Conservation (phyloP, 2,113 vertebrate species). For the Meleagris gallopavo region DNA sequence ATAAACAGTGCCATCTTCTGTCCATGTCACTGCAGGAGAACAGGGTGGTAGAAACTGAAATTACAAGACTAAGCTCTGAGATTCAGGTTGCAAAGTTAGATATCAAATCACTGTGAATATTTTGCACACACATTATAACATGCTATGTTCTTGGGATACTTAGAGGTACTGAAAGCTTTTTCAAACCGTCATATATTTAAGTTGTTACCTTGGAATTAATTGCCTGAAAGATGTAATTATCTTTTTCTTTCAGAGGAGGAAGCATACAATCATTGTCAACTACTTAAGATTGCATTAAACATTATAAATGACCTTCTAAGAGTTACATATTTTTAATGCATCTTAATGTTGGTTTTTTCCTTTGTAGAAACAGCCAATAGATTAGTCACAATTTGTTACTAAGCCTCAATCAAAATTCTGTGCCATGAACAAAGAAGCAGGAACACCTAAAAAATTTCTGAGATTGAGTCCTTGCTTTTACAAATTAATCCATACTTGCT, state of each 20-base stretch:
- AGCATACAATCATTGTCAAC: neutral
- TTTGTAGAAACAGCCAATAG: neutral
- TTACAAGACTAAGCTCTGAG: neutral
- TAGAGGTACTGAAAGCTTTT: neutral
- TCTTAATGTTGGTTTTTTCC: neutral
- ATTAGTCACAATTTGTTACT: neutral
- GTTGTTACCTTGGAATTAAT: constrained; percentile 17
- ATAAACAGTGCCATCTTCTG: constrained; percentile 80
- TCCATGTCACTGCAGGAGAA: constrained; percentile 49
- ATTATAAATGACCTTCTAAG: neutral
- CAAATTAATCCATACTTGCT: neutral
- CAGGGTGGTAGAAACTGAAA: neutral
- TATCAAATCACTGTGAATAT: neutral
- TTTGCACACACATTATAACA: neutral
- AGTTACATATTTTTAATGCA: neutral
- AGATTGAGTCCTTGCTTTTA: neutral
- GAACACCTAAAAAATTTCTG: neutral
- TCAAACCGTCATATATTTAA: constrained; percentile 2
- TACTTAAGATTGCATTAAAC: neutral
- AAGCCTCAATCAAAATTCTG: neutral
- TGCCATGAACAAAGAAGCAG: neutral
- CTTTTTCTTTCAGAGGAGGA: neutral
- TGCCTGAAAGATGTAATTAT: neutral
- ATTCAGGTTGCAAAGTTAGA: neutral
- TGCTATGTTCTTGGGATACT: neutral